Evolutionary conservation across 2,797 vertebrate genomes (phyloP), one percentile per base, ranked within the genome.

Genomic region (Periparus ater): DNA sequence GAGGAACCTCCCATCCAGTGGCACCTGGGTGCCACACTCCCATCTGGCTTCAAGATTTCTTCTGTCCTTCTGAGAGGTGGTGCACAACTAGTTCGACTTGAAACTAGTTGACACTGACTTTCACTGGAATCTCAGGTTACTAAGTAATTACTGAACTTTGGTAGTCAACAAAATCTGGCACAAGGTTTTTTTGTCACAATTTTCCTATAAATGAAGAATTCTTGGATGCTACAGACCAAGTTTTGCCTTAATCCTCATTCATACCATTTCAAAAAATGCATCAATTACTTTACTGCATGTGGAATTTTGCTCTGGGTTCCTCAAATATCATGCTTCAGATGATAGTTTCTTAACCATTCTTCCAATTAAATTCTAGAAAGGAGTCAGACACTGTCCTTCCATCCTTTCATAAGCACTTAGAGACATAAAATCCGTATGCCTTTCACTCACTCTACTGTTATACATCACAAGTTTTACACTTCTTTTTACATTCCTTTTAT

Each of bases 401-500:
- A 51, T 77, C 21, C 32, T 92, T 89, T 78, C 71, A 71, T 58
- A 66, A 77, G 38, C 42, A 74, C 44, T 77, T 54, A 34, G 60
- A 95, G 79, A 38, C 47, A 66, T 72, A 76, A 96, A 96, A 77
- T 62, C 66, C 53, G 38, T 73, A 78, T 74, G 48, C 14, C 27
- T 93, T 88, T 93, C 63, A 78, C 17, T 91, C 44, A 74, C 7
- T 88, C 76, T 67, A 14, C 67, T 78, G 61, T 91, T 89, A 82
- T 85, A 95, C 85, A 87, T 86, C 84, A 86, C 85, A 94, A 86
- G 67, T 83, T 96, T 96, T 95, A 93, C 40, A 73, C 40, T 81
- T 87, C 29, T 67, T 88, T 96, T 97, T 95, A 95, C 53, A 61
- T 85, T 82, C 48, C 21, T 93, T 96, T 96, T 95, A 95, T 83